These are phyloP conservation scores for Aphyosemion australe DNA, from an alignment of 2,113 vertebrate species.

Conservation along the genomic window DNA sequence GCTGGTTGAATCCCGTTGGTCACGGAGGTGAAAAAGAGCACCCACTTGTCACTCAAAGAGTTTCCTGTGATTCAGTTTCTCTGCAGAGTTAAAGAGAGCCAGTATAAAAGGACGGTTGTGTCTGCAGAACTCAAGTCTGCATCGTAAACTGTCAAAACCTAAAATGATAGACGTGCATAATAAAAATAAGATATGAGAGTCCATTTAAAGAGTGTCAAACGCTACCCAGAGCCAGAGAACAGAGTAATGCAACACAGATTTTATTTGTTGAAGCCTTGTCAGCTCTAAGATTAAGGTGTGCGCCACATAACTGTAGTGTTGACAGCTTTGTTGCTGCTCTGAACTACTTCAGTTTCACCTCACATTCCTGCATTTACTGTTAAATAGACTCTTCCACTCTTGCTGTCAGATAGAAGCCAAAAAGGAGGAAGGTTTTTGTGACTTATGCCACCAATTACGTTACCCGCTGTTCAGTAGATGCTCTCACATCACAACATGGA, in stretches of 20 bases:
- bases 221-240: not conserved
- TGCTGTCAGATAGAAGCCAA: not conserved
- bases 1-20: not conserved
- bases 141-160: not conserved
- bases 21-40: not conserved
- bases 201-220: not conserved
- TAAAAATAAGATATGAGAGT: slow-evolving; percentile 5
- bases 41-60: not conserved
- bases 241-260: slow-evolving; percentile 5
- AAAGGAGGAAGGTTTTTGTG: not conserved
- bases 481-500: not conserved
- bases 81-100: not conserved
- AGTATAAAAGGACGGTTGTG: not conserved
- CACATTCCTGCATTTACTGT: not conserved
- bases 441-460: not conserved
- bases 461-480: not conserved
- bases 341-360: not conserved
- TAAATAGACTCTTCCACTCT: not conserved
- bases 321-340: not conserved
- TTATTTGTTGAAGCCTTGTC: not conserved
- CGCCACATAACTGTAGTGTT: not conserved
- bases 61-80: not conserved
- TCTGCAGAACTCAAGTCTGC: slow-evolving; percentile 4
- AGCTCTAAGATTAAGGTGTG: not conserved
- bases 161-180: not conserved